A percentile compares a stretch with the other conserved stretches of the same genome.
phyloP scores from a whole-genome alignment of 2,888 invertebrate genomes.

The Lycocerus yunnanus region DNA sequence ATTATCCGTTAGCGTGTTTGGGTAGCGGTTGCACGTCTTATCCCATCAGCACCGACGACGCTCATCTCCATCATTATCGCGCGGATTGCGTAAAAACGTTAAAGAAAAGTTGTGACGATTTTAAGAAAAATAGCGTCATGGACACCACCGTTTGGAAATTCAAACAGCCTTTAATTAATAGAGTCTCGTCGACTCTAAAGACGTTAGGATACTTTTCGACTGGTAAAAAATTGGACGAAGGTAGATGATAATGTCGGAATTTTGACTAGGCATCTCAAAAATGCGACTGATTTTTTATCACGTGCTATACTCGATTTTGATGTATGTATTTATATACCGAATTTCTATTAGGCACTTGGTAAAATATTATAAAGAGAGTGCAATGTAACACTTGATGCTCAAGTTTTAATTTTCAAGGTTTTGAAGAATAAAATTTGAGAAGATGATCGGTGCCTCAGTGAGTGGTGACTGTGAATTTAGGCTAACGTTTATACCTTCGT shows the following conservation, averaged over 20 bases:
- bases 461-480: too few relatives aligned
- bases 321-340: background rate
- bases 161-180: constrained; percentile 70
- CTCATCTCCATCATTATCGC: constrained; percentile 88
- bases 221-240: constrained; percentile 19
- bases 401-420: background rate
- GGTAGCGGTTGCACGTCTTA: constrained; percentile 72
- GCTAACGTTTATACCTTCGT: background rate
- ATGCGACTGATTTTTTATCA: background rate
- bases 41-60: constrained; percentile 75
- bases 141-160: constrained; percentile 84
- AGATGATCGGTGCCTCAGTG: background rate
- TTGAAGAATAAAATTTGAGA: background rate
- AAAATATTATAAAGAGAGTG: background rate
- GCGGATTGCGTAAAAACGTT: constrained; percentile 84
- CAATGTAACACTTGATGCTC: background rate
- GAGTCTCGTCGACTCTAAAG: constrained; percentile 69
- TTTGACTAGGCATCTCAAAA: background rate
- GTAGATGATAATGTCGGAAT: constrained; percentile 1
- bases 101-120: constrained; percentile 78
- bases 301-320: background rate
- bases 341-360: background rate
- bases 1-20: constrained; percentile 68
- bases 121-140: constrained; percentile 73
- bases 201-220: constrained; percentile 68